Conservation (phyloP, 2,888 invertebrate species). For the Leptinotarsa haldemani region DNA sequence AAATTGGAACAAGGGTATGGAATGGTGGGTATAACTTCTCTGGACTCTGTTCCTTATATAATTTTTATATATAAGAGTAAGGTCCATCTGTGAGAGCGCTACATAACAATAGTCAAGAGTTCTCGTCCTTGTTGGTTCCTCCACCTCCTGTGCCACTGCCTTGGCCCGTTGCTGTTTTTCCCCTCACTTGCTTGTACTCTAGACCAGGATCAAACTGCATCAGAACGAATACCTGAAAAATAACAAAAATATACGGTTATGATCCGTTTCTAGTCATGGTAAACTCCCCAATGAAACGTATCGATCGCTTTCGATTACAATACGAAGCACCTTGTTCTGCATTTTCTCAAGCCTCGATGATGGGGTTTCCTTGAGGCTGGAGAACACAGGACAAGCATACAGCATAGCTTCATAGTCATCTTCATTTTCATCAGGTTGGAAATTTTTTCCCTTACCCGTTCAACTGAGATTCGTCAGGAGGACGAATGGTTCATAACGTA, state of each 20-base stretch:
- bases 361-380: no score
- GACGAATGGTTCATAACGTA: no score
- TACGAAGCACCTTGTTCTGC: no score
- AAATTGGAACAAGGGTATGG: conserved; percentile 51
- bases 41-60: conserved; percentile 26
- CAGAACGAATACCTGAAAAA: conserved; percentile 89
- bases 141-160: conserved; percentile 73
- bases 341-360: no score
- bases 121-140: conserved; percentile 88
- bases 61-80: conserved; percentile 84
- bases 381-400: no score
- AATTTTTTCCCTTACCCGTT: no score
- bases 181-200: conserved; percentile 90
- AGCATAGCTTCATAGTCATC: no score
- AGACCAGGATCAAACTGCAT: conserved; percentile 99
- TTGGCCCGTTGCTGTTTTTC: conserved; percentile 67
- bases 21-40: conserved; percentile 57
- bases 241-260: not conserved
- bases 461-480: no score
- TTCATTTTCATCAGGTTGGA: no score
- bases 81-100: conserved; percentile 99
- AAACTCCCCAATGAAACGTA: no score
- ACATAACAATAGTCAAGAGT: conserved; percentile 99
- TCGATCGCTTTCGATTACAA: no score
- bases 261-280: no score